phyloP scores from a whole-genome alignment of 1,140 invertebrate species.

The Drosophila fuyamai region DNA sequence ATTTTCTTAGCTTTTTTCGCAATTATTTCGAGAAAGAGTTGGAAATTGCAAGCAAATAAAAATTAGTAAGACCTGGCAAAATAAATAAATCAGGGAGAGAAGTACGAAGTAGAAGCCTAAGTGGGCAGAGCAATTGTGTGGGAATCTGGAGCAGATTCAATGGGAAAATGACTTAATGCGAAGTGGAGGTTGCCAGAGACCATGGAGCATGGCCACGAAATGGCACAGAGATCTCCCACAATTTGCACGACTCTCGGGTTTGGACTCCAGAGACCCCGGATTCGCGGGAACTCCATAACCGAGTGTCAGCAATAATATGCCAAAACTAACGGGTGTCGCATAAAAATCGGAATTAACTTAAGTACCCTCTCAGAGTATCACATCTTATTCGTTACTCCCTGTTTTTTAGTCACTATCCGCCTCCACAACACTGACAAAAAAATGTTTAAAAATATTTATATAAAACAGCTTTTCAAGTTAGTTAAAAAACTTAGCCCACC shows the following conservation, averaged over 20 bases:
- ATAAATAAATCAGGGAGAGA: constrained; percentile 40
- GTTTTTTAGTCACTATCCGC: constrained; percentile 19
- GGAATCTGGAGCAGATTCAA: constrained; percentile 76
- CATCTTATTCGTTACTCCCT: constrained; percentile 8
- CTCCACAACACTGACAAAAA: constrained; percentile 14
- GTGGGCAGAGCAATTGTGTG: constrained; percentile 63
- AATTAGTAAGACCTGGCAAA: constrained; percentile 44
- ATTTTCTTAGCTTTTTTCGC: constrained; percentile 45
- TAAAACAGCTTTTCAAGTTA: no score
- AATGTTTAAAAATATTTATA: no score
- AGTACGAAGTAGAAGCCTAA: constrained; percentile 3
- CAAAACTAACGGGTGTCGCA: constrained; percentile 57
- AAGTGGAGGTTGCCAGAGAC: not conserved
- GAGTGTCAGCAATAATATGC: constrained; percentile 40
- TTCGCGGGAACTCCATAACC: not conserved
- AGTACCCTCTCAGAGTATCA: constrained; percentile 2
- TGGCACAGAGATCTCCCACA: constrained; percentile 71
- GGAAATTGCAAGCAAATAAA: constrained; percentile 55
- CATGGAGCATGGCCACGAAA: constrained; percentile 11
- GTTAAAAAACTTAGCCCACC: no score
- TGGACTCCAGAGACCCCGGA: constrained; percentile 4
- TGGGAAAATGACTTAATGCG: constrained; percentile 78
- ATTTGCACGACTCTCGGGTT: constrained; percentile 43
- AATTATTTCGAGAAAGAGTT: constrained; percentile 51
- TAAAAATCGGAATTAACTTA: constrained; percentile 61